Evolutionary conservation across 2,797 vertebrate species (phyloP), one percentile per base, ranked within the genome.

Genomic region (Buphagus erythrorhynchus): DNA sequence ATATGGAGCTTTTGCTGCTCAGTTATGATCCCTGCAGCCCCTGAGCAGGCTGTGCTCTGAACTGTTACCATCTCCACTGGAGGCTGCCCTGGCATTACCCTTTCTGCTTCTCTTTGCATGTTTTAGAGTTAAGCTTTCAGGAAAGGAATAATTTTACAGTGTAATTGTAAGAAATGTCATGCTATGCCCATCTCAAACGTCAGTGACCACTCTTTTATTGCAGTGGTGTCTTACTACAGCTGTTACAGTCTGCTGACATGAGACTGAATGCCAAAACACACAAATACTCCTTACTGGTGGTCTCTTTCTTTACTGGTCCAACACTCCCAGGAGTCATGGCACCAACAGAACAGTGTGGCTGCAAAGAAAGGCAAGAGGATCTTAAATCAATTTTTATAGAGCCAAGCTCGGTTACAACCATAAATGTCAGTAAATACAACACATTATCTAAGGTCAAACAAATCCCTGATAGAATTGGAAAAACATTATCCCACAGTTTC

Each of bases 311-410:
- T 61, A 61, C 68, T 76, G 97, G 92, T 71, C 97, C 98, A 96
- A 98, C 98, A 80, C 81, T 80, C 14, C 96, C 98, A 76, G 98
- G 98, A 63, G 95, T 95, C 93, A 97, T 88, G 51, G 93, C 10
- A 42, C 83, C 92, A 40, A 84, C 42, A 71, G 95, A 88, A 63
- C 25, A 68, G 45, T 2, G 6, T 29, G 76, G 29, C 97, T 98
- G 87, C 51, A 88, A 79, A 76, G 46, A 93, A 67, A 78, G 16
- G 58, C 48, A 90, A 87, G 67, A 35, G n/a, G 74, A 78, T 74
- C 24, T 91, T 17, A 74, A 91, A 82, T 43, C 61, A 94, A 6
- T 67, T 94, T 77, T 91, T 76, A 45, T 8, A 55, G 69, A 93
- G 51, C n/a, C 28, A 84, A 87, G 59, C 73, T 80, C 16, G 25